Evolutionary conservation across 2,888 invertebrate species (phyloP).

Genomic region (Ecliptopera silaceata): DNA sequence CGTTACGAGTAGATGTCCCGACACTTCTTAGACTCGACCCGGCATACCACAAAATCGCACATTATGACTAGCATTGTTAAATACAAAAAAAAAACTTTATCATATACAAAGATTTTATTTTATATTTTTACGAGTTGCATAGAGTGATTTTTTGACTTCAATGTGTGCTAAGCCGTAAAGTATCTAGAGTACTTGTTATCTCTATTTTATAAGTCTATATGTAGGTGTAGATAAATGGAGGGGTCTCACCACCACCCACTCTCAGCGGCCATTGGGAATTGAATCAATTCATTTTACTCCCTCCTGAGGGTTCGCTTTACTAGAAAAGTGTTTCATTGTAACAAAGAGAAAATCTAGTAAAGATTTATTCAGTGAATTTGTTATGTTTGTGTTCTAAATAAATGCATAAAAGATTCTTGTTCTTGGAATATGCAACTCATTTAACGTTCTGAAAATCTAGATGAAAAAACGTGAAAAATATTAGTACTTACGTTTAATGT

Average conservation of each 20-base stretch:
- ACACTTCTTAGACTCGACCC: too few relatives aligned
- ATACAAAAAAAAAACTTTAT: too few relatives aligned
- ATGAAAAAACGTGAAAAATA: too few relatives aligned
- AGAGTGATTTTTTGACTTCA: background rate
- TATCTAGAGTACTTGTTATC: constrained; percentile 20
- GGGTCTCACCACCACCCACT: constrained; percentile 39
- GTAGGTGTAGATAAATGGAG: constrained; percentile 12
- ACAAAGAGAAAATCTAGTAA: constrained; percentile 1
- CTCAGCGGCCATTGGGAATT: constrained; percentile 55
- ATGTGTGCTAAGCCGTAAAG: background rate
- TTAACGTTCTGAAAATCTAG: too few relatives aligned
- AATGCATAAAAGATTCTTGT: too few relatives aligned
- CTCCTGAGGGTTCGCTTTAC: constrained; percentile 58
- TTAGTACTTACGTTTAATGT: too few relatives aligned
- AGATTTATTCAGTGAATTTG: too few relatives aligned
- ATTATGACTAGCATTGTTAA: too few relatives aligned
- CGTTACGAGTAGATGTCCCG: too few relatives aligned
- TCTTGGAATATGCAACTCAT: too few relatives aligned
- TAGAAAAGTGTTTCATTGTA: constrained; percentile 52
- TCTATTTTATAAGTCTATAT: background rate
- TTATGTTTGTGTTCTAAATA: too few relatives aligned
- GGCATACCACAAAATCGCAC: too few relatives aligned
- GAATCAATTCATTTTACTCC: constrained; percentile 72
- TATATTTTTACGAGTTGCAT: background rate
- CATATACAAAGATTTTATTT: background rate